phyloP scores from a whole-genome alignment of 2,113 vertebrate genomes.

The Alouatta palliata region DNA sequence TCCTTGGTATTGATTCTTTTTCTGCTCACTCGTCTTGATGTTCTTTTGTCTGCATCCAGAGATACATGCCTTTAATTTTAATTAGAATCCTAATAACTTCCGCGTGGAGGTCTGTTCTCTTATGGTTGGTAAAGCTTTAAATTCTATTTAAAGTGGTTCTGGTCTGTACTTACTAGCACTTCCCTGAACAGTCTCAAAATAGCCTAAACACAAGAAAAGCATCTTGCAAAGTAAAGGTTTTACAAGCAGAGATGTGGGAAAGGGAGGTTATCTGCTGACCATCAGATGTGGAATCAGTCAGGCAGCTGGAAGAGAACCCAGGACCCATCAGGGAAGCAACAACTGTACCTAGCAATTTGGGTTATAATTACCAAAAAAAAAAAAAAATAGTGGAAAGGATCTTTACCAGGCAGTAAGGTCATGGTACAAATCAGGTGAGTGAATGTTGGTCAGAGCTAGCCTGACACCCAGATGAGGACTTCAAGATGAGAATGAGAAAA shows the following conservation, averaged over 20 bases:
- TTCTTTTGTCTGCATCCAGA: neutral
- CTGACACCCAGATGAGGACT: slow-evolving; percentile 22
- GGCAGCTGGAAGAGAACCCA: neutral
- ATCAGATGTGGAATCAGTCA: neutral
- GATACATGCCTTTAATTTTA: slow-evolving; percentile 24
- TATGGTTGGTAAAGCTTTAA: neutral
- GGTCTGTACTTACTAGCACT: neutral
- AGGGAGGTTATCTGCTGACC: neutral
- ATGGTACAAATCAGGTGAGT: neutral
- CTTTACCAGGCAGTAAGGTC: neutral
- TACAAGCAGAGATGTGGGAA: neutral
- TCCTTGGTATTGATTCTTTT: neutral
- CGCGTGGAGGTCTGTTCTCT: neutral
- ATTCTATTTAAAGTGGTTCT: neutral
- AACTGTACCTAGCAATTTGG: neutral
- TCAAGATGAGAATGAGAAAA: slow-evolving; percentile 18
- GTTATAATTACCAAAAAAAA: neutral
- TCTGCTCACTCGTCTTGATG: neutral
- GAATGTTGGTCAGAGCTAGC: neutral
- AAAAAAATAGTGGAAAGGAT: neutral
- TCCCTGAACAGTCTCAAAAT: neutral
- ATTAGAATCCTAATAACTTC: slow-evolving; percentile 22
- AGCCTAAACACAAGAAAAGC: neutral
- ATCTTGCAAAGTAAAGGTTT: neutral
- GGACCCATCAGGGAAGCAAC: neutral